Evolutionary conservation across 1,140 invertebrate species (phyloP).

Genomic region (Proales similis): DNA sequence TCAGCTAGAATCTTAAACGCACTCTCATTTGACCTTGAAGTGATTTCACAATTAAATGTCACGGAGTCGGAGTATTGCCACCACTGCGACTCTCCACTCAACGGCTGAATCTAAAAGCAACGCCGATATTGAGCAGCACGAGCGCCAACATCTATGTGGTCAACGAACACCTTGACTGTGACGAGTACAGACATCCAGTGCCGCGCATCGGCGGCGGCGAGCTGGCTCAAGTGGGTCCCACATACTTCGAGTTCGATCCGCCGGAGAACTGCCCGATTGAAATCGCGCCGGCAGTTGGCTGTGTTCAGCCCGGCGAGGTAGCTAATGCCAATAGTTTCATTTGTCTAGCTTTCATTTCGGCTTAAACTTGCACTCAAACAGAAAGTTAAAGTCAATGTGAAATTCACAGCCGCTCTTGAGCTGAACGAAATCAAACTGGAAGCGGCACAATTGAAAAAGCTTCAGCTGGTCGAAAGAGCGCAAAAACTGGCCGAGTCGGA

Average conservation of each 20-base stretch:
- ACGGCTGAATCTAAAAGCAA: slow-evolving; percentile 48
- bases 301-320: slow-evolving; percentile 50
- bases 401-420: slow-evolving; percentile 17
- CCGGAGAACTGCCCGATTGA: slow-evolving; percentile 47
- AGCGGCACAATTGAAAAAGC: slow-evolving; percentile 2
- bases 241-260: slow-evolving; percentile 52
- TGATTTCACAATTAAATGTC: slow-evolving; percentile 49
- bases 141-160: slow-evolving; percentile 44
- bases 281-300: slow-evolving; percentile 51
- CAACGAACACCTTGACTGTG: slow-evolving; percentile 49
- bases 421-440: slow-evolving; percentile 1
- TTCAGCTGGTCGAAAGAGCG: slow-evolving; percentile 11
- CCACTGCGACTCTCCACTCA: slow-evolving; percentile 51
- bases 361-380: no score
- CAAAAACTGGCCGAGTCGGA: slow-evolving; percentile 25
- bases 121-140: slow-evolving; percentile 47
- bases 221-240: slow-evolving; percentile 50
- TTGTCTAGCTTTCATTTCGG: no score
- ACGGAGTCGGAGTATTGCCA: slow-evolving; percentile 50
- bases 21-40: no score
- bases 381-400: slow-evolving; percentile 15
- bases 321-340: neutral
- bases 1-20: no score
- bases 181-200: slow-evolving; percentile 50
- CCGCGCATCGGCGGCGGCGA: slow-evolving; percentile 49